Percentiles rank a stretch among this genome's conserved stretches.
These are phyloP conservation scores for Deilephila porcellus DNA, from an alignment of 2,888 invertebrate species.

Conservation along the genomic window DNA sequence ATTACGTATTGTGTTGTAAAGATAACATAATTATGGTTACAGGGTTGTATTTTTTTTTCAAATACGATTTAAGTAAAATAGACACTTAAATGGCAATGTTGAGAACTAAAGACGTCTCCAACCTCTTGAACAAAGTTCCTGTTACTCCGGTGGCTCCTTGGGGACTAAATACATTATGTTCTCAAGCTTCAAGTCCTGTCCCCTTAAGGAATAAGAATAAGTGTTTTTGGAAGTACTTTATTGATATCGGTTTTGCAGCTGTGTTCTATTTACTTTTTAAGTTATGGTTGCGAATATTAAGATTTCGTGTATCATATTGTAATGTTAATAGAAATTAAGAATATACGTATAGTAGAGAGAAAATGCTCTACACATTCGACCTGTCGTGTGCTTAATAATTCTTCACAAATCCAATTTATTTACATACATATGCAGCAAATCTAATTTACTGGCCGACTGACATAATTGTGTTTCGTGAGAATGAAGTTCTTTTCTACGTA, in stretches of 20 bases:
- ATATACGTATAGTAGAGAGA: too few species aligned
- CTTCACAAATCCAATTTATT: slow-evolving; percentile 1
- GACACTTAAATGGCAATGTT: slow-evolving; percentile 1
- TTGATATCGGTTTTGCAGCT: too few species aligned
- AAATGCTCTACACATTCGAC: too few species aligned
- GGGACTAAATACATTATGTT: background rate
- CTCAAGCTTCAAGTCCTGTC: background rate
- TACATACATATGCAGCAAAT: background rate
- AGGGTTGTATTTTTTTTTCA: background rate
- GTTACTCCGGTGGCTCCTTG: background rate
- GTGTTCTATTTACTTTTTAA: too few species aligned
- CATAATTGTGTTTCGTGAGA: background rate
- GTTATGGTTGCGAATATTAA: too few species aligned
- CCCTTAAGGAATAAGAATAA: background rate
- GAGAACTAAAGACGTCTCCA: background rate
- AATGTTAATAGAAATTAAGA: too few species aligned
- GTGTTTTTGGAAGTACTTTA: background rate
- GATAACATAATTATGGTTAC: too few species aligned
- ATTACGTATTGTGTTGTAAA: background rate
- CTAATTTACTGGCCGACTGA: background rate
- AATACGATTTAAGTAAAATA: background rate
- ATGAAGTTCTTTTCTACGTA: slow-evolving; percentile 28
- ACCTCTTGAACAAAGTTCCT: slow-evolving; percentile 12
- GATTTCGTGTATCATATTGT: too few species aligned
- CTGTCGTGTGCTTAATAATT: background rate